phyloP scores from a whole-genome alignment of 2,797 vertebrate species.

The Melanotaenia maccullochi region DNA sequence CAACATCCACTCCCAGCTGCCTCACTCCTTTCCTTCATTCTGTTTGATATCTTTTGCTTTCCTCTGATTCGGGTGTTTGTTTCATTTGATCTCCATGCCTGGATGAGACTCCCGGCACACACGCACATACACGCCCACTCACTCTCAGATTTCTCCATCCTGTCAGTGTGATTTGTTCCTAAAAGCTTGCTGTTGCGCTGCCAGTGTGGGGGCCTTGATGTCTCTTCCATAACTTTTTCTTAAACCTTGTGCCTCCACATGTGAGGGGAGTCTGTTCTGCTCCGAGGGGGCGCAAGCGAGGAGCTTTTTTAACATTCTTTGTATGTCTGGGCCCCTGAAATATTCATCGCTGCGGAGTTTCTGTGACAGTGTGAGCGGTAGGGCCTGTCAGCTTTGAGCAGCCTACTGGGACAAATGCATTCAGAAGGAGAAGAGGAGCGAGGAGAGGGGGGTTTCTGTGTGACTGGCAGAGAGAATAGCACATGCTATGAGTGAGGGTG shows the following conservation, averaged over 20 bases:
- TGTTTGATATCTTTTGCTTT: slow-evolving; percentile 72
- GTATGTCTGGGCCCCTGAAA: slow-evolving; percentile 76
- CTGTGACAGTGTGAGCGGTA: slow-evolving; percentile 71
- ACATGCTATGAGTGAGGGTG: slow-evolving; percentile 43
- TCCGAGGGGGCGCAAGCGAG: slow-evolving; percentile 63
- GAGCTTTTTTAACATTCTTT: slow-evolving; percentile 76
- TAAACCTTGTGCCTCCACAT: slow-evolving; percentile 57
- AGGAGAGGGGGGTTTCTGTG: slow-evolving; percentile 60
- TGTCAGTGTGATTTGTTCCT: slow-evolving; percentile 68
- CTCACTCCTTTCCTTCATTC: slow-evolving; percentile 69
- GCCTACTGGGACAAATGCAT: slow-evolving; percentile 71
- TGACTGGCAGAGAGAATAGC: slow-evolving; percentile 65
- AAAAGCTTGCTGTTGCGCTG: slow-evolving; percentile 59
- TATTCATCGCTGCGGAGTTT: slow-evolving; percentile 80
- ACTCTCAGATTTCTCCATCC: slow-evolving; percentile 50
- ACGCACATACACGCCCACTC: slow-evolving; percentile 37
- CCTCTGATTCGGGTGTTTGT: slow-evolving; percentile 79
- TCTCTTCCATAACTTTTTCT: slow-evolving; percentile 53
- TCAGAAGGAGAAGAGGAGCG: slow-evolving; percentile 63
- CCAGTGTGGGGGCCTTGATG: slow-evolving; percentile 63
- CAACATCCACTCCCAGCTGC: slow-evolving; percentile 67
- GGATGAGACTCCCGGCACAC: slow-evolving; percentile 62
- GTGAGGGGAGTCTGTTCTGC: slow-evolving; percentile 64
- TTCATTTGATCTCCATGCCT: slow-evolving; percentile 76
- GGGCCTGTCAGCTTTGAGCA: slow-evolving; percentile 78